Conservation (phyloP, 2,113 vertebrate genomes). For the Theristicus caerulescens region DNA sequence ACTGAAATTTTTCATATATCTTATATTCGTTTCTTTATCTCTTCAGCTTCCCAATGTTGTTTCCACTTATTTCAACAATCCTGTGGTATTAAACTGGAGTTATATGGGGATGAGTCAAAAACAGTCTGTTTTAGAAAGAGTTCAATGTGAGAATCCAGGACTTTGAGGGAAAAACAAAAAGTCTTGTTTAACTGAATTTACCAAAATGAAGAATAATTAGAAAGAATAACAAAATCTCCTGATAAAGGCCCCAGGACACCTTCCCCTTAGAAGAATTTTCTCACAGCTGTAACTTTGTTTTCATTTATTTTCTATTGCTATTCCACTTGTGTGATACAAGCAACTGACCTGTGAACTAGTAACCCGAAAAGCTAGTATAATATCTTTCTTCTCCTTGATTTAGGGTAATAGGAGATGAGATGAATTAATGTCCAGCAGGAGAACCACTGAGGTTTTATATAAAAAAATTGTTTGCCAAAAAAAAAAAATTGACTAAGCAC, state of each 20-base stretch:
- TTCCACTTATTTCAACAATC: not conserved
- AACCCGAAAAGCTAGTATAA: not conserved
- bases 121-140: not conserved
- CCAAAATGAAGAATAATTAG: not conserved
- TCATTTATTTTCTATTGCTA: not conserved
- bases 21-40: not conserved
- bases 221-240: not conserved
- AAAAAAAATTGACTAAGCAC: not conserved
- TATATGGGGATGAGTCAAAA: not conserved
- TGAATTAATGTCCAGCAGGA: not conserved
- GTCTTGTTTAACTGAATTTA: not conserved
- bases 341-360: not conserved
- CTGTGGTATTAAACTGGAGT: not conserved
- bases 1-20: not conserved
- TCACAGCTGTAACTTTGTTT: not conserved
- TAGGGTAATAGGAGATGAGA: not conserved
- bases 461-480: not conserved
- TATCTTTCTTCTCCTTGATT: not conserved
- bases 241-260: not conserved
- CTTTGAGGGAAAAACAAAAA: not conserved
- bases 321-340: not conserved
- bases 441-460: not conserved
- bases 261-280: not conserved
- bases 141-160: not conserved
- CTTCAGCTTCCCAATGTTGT: accelerated